Conservation (phyloP, 2,797 vertebrate genomes). For the Sylvilagus floridanus region DNA sequence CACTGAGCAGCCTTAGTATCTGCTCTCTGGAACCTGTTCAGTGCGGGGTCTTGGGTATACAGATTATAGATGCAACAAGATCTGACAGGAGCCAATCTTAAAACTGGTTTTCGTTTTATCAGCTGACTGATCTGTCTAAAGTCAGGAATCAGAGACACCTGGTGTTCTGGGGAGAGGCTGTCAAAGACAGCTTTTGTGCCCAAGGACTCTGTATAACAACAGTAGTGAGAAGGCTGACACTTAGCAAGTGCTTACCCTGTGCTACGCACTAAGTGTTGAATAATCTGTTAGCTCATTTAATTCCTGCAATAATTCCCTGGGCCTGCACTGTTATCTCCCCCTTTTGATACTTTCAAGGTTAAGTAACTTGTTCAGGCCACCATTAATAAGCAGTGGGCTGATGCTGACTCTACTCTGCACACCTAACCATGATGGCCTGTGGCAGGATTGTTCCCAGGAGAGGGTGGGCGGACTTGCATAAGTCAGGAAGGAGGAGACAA, state of each 20-base stretch:
- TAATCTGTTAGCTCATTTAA: not conserved
- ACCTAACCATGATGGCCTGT: not conserved
- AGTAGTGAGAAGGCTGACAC: not conserved
- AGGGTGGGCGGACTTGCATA: not conserved
- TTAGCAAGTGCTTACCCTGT: too few relatives aligned
- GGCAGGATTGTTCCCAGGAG: too few relatives aligned
- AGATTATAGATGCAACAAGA: not conserved
- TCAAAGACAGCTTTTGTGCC: not conserved
- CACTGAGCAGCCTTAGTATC: not conserved
- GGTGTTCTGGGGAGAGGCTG: not conserved
- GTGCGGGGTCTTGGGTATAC: too few relatives aligned
- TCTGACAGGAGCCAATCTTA: not conserved
- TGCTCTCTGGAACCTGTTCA: fast-evolving
- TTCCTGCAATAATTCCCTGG: not conserved
- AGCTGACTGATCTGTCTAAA: not conserved
- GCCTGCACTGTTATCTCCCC: too few relatives aligned
- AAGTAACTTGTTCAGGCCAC: not conserved
- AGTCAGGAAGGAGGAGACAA: not conserved
- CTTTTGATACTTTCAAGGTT: not conserved
- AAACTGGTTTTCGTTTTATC: not conserved
- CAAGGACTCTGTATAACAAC: not conserved
- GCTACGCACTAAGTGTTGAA: not conserved
- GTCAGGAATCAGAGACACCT: not conserved
- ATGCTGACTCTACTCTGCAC: not conserved
- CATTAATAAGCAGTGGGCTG: not conserved